Evolutionary conservation across 2,113 vertebrate species (phyloP).

Genomic region (Lophura nycthemera): DNA sequence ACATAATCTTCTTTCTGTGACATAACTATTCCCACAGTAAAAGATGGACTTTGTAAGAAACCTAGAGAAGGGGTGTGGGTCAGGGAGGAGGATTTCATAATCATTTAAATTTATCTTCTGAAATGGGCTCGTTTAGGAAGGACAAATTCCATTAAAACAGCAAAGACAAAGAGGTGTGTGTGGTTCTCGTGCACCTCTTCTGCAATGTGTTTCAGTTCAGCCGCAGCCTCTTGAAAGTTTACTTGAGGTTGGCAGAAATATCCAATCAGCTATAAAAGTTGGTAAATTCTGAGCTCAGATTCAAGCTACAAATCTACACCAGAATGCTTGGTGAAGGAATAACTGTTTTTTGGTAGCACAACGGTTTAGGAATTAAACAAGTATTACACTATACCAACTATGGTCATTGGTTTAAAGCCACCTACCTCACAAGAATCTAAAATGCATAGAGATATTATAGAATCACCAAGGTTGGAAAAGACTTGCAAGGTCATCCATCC

Average conservation of each 20-base stretch:
- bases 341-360: not conserved
- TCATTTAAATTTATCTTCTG: not conserved
- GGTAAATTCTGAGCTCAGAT: not conserved
- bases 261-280: not conserved
- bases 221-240: not conserved
- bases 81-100: conserved; percentile 10
- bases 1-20: not conserved
- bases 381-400: not conserved
- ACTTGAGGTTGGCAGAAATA: not conserved
- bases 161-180: not conserved
- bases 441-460: not conserved
- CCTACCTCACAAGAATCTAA: not conserved
- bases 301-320: not conserved
- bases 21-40: conserved; percentile 25
- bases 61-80: not conserved
- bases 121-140: not conserved
- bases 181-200: not conserved
- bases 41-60: not conserved
- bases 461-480: too few species aligned
- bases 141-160: not conserved
- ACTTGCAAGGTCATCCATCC: too few species aligned
- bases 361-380: not conserved
- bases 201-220: not conserved
- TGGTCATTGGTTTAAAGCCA: not conserved
- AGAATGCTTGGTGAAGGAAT: not conserved